phyloP scores from a whole-genome alignment of 2,113 vertebrate species.

The Dromaius novaehollandiae region DNA sequence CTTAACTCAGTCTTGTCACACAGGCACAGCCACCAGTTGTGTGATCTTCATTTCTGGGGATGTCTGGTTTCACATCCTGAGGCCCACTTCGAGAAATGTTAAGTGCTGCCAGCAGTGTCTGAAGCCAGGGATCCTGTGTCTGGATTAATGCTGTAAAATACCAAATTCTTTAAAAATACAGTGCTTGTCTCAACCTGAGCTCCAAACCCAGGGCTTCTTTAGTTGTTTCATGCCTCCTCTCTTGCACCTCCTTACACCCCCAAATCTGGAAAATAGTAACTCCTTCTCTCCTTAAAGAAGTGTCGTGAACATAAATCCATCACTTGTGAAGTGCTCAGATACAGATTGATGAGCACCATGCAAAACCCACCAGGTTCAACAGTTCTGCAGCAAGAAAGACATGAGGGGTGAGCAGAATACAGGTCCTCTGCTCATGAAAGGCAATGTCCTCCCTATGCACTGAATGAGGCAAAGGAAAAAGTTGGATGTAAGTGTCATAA shows the following conservation, averaged over 20 bases:
- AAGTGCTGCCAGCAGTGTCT: not conserved
- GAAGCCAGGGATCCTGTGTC: not conserved
- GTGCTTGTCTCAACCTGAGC: not conserved
- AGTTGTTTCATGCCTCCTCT: not conserved
- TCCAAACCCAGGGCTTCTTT: not conserved
- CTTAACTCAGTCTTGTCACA: not conserved
- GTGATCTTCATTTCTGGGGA: not conserved
- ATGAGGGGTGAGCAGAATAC: not conserved
- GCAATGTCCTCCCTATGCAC: not conserved
- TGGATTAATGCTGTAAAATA: not conserved
- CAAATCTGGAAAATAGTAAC: not conserved
- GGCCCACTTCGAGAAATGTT: not conserved
- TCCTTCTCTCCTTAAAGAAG: not conserved
- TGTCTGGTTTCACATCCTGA: not conserved
- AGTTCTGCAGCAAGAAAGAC: not conserved
- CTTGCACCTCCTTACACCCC: not conserved
- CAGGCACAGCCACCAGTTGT: not conserved
- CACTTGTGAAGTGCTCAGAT: not conserved
- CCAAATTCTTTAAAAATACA: not conserved
- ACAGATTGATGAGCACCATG: not conserved
- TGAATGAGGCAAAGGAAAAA: not conserved
- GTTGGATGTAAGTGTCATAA: not conserved
- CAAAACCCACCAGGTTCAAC: not conserved
- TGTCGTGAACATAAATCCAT: not conserved
- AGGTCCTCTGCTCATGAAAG: not conserved